Evolutionary conservation across 2,113 vertebrate species (phyloP), one percentile per base, ranked within the genome.

Genomic region (Pomatostomus ruficeps): DNA sequence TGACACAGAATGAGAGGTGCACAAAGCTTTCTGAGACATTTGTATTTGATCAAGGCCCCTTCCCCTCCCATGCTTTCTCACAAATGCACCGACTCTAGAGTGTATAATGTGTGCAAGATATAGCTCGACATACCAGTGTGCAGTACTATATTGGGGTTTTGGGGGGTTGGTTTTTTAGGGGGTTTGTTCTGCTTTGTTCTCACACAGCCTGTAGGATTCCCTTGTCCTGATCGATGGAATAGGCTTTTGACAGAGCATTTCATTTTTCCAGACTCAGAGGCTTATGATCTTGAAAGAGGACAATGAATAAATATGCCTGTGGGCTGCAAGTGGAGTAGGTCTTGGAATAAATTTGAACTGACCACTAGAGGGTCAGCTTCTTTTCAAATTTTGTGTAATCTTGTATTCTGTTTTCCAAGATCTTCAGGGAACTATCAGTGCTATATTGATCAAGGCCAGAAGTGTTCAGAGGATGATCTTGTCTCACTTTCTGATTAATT

Each of bases 341-440:
- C 52, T 79, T 3, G 1, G 26, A 85, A 75, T 78, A 51, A 67
- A 88, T 63, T 33, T 46, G 38, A 67, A 42, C 26, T 70, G 66
- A 49, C 55, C 45, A 42, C 38, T 38, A 62, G 77, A n/a, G 26
- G 52, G 33, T 81, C 78, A 81, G 15, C 29, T 71, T 86, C 33
- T 89, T 88, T 89, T 63, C 51, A 71, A 72, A 59, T 89, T 89
- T 63, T 80, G 22, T 76, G 12, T 87, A 58, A 54, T 87, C 26
- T 45, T 80, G 33, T 79, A 38, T 89, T 85, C 38, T 59, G 38
- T 86, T 83, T 86, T 80, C 48, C 38, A 46, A 58, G 35, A 36
- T 75, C 48, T 68, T 68, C 59, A 38, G 65, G 12, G 36, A 80
- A 20, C 59, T 40, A 84, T 59, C 45, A 80, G 25, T 68, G 67